A percentile compares a stretch with the other conserved stretches of the same genome.
These are phyloP conservation scores for Dermatemys mawii DNA, from an alignment of 2,113 vertebrate species.

Conservation along the genomic window DNA sequence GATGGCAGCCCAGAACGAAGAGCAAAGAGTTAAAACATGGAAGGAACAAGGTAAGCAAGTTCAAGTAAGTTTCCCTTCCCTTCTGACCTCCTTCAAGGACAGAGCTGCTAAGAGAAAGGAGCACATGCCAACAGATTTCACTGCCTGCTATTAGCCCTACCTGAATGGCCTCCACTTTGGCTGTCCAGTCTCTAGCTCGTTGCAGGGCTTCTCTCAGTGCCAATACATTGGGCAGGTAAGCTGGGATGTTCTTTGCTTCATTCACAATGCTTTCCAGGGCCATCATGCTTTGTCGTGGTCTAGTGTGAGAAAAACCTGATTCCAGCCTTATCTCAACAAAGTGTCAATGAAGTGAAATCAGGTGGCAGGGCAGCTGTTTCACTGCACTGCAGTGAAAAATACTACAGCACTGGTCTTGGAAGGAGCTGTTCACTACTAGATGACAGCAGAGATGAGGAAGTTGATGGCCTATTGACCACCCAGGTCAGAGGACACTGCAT, in stretches of 20 bases:
- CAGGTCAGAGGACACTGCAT: not conserved
- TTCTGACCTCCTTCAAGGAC: not conserved
- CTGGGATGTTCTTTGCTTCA: conserved; percentile 96
- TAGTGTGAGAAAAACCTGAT: conserved; percentile 64
- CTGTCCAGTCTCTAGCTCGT: conserved; percentile 95
- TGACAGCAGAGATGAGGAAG: not conserved
- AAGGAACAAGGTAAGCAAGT: fast-evolving
- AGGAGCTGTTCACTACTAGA: not conserved
- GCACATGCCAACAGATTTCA: not conserved
- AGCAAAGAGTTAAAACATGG: not conserved
- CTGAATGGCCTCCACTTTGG: conserved; percentile 96
- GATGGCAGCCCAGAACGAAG: not conserved
- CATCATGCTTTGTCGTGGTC: conserved; percentile 92
- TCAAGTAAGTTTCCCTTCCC: not conserved
- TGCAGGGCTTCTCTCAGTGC: conserved; percentile 93
- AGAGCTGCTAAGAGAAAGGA: not conserved
- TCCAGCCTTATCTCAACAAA: conserved; percentile 31
- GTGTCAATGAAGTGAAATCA: not conserved
- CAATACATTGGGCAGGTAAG: conserved; percentile 94
- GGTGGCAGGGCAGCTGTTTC: not conserved
- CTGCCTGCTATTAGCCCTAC: conserved; percentile 69
- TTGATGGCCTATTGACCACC: not conserved
- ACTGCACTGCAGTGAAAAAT: not conserved
- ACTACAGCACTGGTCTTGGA: not conserved
- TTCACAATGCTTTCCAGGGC: conserved; percentile 93